A percentile compares a stretch with the other conserved stretches of the same genome.
Conservation (phyloP, 2,797 vertebrate species). For the Ciconia nigra region DNA sequence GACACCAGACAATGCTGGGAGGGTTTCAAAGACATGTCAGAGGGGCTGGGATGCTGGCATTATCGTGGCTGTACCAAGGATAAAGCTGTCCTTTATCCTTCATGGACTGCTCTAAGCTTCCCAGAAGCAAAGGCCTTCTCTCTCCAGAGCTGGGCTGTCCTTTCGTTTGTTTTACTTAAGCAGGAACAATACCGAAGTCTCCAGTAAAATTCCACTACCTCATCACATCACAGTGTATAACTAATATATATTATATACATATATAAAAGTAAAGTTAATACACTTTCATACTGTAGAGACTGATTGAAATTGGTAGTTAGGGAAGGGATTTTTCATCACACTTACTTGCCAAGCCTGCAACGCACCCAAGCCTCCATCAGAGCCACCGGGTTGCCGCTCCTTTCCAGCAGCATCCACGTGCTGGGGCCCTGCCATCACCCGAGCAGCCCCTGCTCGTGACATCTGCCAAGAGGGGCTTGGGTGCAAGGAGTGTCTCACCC, state of each 20-base stretch:
- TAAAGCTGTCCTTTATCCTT: neutral
- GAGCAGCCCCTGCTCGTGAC: neutral
- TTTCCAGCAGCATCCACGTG: fast-evolving
- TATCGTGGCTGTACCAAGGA: neutral
- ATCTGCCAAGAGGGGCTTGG: fast-evolving
- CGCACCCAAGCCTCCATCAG: neutral
- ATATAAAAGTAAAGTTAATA: neutral
- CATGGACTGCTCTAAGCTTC: neutral
- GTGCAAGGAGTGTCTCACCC: fast-evolving
- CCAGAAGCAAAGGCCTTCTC: neutral
- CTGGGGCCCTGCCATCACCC: fast-evolving
- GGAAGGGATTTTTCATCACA: neutral
- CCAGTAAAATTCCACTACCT: neutral
- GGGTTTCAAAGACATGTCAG: neutral
- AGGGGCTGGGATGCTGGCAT: neutral
- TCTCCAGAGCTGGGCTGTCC: fast-evolving
- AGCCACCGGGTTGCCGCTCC: fast-evolving
- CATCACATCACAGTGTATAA: neutral
- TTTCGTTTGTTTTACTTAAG: neutral
- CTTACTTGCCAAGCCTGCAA: neutral
- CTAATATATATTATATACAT: no score
- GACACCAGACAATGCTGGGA: fast-evolving
- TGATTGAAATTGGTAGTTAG: neutral
- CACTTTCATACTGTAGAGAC: neutral
- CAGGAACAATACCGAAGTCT: neutral